phyloP scores from a whole-genome alignment of 2,797 vertebrate species.

The Poecilia velifera region DNA sequence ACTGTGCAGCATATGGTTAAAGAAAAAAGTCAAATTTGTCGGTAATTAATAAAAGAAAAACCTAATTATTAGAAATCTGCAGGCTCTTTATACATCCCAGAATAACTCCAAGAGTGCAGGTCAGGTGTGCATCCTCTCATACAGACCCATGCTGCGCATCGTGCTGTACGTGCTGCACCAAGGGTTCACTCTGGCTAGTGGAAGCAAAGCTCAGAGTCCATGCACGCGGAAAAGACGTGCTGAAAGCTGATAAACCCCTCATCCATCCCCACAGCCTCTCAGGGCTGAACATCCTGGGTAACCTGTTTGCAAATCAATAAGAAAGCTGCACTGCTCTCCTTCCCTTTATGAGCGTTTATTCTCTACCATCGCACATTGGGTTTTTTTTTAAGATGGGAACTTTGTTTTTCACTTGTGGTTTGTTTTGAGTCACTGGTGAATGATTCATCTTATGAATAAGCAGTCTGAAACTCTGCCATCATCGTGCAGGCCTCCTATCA shows the following conservation, averaged over 20 bases:
- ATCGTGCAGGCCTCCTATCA: constrained; percentile 53
- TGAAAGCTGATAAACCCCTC: constrained; percentile 35
- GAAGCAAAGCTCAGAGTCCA: constrained; percentile 61
- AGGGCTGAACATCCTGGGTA: background rate
- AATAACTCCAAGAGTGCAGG: background rate
- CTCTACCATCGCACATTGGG: background rate
- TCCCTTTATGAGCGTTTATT: background rate
- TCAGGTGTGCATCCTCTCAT: background rate
- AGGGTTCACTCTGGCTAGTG: constrained; percentile 14
- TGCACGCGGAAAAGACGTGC: background rate
- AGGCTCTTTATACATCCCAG: background rate
- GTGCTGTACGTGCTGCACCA: constrained; percentile 22
- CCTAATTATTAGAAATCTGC: background rate
- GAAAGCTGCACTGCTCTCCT: background rate
- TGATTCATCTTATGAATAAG: constrained; percentile 65
- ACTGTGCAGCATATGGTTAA: background rate
- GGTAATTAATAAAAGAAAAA: background rate
- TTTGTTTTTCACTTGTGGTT: constrained; percentile 16
- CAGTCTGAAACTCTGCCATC: constrained; percentile 52
- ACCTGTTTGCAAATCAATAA: constrained; percentile 5
- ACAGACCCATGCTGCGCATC: constrained; percentile 18
- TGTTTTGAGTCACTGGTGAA: constrained; percentile 52
- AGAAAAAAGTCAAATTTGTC: background rate
- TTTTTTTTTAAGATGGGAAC: background rate
- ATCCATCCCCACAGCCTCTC: constrained; percentile 7